Conservation (phyloP, 2,888 invertebrate species). For the Melinaea marsaeus region DNA sequence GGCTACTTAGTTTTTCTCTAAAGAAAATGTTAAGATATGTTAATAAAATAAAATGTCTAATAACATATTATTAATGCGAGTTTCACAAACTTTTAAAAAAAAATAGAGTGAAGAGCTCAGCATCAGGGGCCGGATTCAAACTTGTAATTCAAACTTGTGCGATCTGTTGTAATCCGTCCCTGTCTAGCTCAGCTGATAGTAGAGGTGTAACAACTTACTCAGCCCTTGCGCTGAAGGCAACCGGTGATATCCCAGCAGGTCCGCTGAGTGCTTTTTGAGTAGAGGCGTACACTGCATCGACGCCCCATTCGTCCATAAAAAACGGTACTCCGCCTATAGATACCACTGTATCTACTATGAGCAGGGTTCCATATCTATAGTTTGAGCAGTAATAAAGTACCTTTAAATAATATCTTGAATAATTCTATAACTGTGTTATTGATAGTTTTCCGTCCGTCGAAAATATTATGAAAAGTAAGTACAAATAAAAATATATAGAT, state of each 20-base stretch:
- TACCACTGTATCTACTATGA: constrained; percentile 84
- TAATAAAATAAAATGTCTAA: too few relatives aligned
- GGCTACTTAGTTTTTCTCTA: constrained; percentile 54
- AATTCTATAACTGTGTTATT: background rate
- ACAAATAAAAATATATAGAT: background rate
- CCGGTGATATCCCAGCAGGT: constrained; percentile 82
- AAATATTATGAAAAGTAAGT: too few relatives aligned
- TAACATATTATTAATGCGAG: too few relatives aligned
- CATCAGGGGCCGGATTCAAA: too few relatives aligned
- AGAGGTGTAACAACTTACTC: constrained; percentile 64
- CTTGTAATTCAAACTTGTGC: too few relatives aligned
- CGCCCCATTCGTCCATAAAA: constrained; percentile 79
- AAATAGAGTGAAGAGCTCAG: too few relatives aligned
- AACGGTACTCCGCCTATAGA: constrained; percentile 80
- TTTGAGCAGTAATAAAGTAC: background rate
- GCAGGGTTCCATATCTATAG: constrained; percentile 75
- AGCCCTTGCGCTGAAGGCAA: constrained; percentile 81
- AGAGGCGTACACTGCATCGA: constrained; percentile 82
- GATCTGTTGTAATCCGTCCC: too few relatives aligned
- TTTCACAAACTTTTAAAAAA: too few relatives aligned
- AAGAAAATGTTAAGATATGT: background rate
- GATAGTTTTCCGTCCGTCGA: too few relatives aligned
- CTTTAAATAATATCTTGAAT: background rate
- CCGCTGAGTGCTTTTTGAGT: constrained; percentile 83
- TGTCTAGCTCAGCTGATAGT: constrained; percentile 3